Conservation (phyloP, 2,888 invertebrate species). For the Morpho deidamia region DNA sequence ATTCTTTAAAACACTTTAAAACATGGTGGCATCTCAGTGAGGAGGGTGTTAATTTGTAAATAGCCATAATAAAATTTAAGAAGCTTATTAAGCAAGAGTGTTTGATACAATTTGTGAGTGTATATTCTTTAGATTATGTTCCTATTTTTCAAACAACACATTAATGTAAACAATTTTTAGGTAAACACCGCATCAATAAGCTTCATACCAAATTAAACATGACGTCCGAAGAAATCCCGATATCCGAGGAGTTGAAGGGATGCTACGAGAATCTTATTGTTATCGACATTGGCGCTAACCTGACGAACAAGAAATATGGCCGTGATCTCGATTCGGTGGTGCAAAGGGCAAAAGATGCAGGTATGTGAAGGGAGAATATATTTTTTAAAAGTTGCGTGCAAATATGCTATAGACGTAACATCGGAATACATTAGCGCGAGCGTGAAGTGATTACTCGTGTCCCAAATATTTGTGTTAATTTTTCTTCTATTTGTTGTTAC, state of each 20-base stretch:
- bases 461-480: conserved; percentile 23
- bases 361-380: conserved; percentile 55
- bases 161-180: conserved; percentile 35
- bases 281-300: conserved; percentile 94
- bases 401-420: conserved; percentile 28
- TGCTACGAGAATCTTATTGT: conserved; percentile 95
- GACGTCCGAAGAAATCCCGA: conserved; percentile 74
- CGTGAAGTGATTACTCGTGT: conserved; percentile 23
- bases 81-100: conserved; percentile 75
- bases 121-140: neutral
- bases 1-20: conserved; percentile 49
- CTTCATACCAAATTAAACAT: conserved; percentile 66
- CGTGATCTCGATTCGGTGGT: conserved; percentile 95
- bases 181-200: conserved; percentile 73
- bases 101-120: conserved; percentile 75
- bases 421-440: conserved; percentile 21
- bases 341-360: conserved; percentile 94
- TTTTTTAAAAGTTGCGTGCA: conserved; percentile 27
- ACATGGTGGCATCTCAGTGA: conserved; percentile 75
- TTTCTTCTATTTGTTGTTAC: conserved; percentile 8
- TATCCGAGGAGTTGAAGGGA: conserved; percentile 81
- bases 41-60: conserved; percentile 57
- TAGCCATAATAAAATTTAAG: conserved; percentile 59
- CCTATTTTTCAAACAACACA: neutral
- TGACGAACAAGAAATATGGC: conserved; percentile 95